A percentile compares a stretch with the other conserved stretches of the same genome.
Conservation (phyloP, 2,113 vertebrate species). For the Eurypyga helias region DNA sequence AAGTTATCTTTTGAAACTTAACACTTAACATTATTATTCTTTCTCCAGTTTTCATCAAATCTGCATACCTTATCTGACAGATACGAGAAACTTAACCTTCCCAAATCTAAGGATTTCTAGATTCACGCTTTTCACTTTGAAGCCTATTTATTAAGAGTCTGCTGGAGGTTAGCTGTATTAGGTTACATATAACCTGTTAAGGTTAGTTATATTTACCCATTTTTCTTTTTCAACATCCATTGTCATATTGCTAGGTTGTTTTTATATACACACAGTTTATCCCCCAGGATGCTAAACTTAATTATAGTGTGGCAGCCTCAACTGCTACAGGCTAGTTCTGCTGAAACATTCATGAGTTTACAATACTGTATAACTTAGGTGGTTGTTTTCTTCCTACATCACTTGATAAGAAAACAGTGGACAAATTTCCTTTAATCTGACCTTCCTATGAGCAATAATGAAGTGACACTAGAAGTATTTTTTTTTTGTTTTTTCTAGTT, state of each 20-base stretch:
- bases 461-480: neutral
- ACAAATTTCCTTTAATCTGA: neutral
- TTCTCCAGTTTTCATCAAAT: neutral
- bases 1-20: neutral
- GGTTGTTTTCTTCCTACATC: neutral
- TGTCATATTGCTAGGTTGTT: neutral
- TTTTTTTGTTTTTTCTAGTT: neutral
- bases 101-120: neutral
- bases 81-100: neutral
- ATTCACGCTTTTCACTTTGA: neutral
- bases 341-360: neutral
- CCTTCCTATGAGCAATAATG: neutral
- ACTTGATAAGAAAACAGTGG: neutral
- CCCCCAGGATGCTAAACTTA: neutral
- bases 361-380: neutral
- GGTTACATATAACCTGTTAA: neutral
- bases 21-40: neutral
- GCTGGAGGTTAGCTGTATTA: neutral
- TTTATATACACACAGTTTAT: neutral
- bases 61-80: neutral
- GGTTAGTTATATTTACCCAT: neutral
- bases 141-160: neutral
- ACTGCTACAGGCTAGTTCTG: neutral
- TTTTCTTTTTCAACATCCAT: neutral
- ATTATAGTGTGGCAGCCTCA: neutral